These are phyloP conservation scores for Drosophila differens DNA, from an alignment of 2,888 invertebrate genomes.

Conservation along the genomic window DNA sequence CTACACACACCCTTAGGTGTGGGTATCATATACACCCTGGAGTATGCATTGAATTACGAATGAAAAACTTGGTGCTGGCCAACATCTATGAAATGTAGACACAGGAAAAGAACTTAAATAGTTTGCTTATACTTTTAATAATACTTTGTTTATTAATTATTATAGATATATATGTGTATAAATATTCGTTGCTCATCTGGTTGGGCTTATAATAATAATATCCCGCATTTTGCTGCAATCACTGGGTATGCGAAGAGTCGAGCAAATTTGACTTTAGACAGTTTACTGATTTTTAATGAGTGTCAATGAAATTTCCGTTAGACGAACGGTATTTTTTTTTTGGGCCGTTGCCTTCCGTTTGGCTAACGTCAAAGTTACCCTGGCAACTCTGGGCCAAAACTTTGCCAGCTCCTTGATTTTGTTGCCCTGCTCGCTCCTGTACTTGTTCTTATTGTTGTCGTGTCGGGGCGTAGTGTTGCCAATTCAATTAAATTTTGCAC, in stretches of 20 bases:
- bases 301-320: slow-evolving; percentile 71
- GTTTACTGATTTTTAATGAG: slow-evolving; percentile 62
- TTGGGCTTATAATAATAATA: not conserved
- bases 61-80: not conserved
- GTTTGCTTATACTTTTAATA: not conserved
- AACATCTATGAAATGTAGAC: not conserved
- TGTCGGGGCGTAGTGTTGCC: slow-evolving; percentile 57
- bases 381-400: slow-evolving; percentile 55
- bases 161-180: not conserved
- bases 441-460: slow-evolving; percentile 12
- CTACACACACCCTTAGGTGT: slow-evolving; percentile 20
- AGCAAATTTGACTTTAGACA: not conserved
- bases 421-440: slow-evolving; percentile 3
- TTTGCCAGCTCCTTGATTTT: slow-evolving; percentile 31
- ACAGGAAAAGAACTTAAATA: not conserved
- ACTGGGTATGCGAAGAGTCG: slow-evolving; percentile 33
- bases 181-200: not conserved
- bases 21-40: slow-evolving; percentile 6
- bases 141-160: not conserved
- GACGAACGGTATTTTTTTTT: slow-evolving; percentile 35
- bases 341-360: slow-evolving; percentile 17
- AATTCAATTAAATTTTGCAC: slow-evolving; percentile 68
- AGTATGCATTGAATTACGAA: slow-evolving; percentile 13
- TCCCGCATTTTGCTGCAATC: not conserved
- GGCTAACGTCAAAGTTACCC: slow-evolving; percentile 31